Evolutionary conservation across 2,888 invertebrate species (phyloP).

Genomic region (Cephus pulcher): DNA sequence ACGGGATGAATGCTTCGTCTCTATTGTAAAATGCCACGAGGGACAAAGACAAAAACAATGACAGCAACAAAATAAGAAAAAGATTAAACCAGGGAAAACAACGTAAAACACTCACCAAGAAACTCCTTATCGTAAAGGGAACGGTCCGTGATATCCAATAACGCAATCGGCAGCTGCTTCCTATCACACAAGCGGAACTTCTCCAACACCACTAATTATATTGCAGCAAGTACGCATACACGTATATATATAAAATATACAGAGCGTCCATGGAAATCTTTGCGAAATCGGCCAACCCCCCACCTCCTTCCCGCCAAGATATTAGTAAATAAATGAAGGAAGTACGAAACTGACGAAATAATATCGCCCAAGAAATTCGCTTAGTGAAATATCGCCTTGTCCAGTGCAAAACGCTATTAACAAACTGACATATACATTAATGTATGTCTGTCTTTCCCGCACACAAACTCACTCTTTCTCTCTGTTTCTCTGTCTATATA

Average conservation of each 20-base stretch:
- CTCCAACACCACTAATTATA: conserved; percentile 1
- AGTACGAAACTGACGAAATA: neutral
- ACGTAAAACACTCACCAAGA: neutral
- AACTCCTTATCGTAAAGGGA: conserved; percentile 16
- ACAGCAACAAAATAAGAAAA: neutral
- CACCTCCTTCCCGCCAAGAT: neutral
- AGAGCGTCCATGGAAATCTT: neutral
- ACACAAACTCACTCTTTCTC: neutral
- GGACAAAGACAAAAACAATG: neutral
- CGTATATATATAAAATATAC: neutral
- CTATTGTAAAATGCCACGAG: neutral
- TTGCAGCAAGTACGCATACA: neutral
- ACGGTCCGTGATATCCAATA: conserved; percentile 20
- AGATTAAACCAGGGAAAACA: neutral
- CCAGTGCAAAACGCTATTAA: neutral
- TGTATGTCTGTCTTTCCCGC: neutral
- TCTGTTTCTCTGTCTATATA: neutral
- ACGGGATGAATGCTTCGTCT: neutral
- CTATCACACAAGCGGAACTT: neutral
- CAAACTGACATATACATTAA: neutral
- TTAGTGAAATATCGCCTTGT: neutral
- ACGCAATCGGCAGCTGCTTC: conserved; percentile 10
- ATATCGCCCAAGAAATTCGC: neutral
- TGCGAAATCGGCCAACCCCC: neutral
- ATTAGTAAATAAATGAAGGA: neutral